These are phyloP conservation scores for Erebia palarica DNA, from an alignment of 2,888 invertebrate genomes.

Conservation along the genomic window DNA sequence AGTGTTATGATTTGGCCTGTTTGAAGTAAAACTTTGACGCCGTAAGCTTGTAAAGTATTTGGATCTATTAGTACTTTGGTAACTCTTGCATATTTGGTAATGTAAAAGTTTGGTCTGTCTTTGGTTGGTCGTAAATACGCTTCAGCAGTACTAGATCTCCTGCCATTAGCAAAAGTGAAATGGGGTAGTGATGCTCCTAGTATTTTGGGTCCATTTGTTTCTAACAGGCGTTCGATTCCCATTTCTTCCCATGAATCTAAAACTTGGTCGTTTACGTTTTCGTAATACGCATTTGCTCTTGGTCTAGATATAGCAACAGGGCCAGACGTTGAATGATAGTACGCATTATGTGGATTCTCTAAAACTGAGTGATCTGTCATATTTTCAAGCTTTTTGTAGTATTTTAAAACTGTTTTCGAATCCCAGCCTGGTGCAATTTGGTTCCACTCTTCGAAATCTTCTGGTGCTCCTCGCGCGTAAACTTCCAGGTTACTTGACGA, in stretches of 20 bases:
- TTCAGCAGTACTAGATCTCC: conserved; percentile 69
- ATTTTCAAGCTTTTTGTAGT: conserved; percentile 52
- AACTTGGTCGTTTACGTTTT: conserved; percentile 43
- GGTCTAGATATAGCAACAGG: conserved; percentile 52
- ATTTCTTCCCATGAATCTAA: conserved; percentile 49
- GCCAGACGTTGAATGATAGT: conserved; percentile 49
- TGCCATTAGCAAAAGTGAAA: conserved; percentile 55
- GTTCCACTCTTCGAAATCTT: conserved; percentile 52
- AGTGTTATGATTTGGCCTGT: conserved; percentile 52
- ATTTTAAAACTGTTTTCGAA: conserved; percentile 48
- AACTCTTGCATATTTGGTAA: conserved; percentile 61
- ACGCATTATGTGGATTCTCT: conserved; percentile 40
- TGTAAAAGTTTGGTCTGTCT: conserved; percentile 57
- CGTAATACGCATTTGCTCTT: conserved; percentile 44
- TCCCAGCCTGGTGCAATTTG: conserved; percentile 50
- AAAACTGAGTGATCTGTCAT: conserved; percentile 49
- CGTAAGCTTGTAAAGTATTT: conserved; percentile 50
- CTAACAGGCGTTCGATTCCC: conserved; percentile 49
- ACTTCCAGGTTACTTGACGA: conserved; percentile 51
- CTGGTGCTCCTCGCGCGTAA: conserved; percentile 50
- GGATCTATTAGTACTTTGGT: conserved; percentile 61
- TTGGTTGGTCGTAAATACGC: conserved; percentile 56
- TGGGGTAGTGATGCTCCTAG: conserved; percentile 49
- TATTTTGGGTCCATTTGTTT: conserved; percentile 49
- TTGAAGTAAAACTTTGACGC: conserved; percentile 55